phyloP scores from a whole-genome alignment of 2,113 vertebrate species.

The Turdus rufiventris region DNA sequence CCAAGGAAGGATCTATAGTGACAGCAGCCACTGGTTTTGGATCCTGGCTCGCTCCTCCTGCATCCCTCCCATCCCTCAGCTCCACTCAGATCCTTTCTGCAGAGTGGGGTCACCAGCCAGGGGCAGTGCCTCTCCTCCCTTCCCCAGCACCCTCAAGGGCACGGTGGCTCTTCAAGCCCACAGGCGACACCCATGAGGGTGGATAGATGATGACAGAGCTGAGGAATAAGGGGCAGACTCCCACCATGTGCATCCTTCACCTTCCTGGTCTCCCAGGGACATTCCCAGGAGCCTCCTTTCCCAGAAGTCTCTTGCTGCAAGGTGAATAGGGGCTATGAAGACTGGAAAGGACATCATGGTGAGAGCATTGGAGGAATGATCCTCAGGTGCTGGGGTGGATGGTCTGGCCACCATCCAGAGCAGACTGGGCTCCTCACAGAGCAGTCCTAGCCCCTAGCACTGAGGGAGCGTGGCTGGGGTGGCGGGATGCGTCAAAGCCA shows the following conservation, averaged over 20 bases:
- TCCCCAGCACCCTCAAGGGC: rapidly evolving
- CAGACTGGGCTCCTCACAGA: not conserved
- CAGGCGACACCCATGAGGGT: rapidly evolving
- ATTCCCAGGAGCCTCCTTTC: not conserved
- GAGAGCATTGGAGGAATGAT: not conserved
- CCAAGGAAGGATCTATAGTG: not conserved
- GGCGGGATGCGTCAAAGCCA: rapidly evolving
- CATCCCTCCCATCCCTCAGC: not conserved
- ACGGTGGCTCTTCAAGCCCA: rapidly evolving
- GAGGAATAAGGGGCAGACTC: not conserved
- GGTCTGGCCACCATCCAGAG: not conserved
- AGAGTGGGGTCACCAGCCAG: rapidly evolving
- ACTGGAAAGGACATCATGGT: not conserved
- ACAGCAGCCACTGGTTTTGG: rapidly evolving
- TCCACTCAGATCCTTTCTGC: not conserved
- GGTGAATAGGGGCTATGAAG: not conserved
- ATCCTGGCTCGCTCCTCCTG: not conserved
- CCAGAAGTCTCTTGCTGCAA: not conserved
- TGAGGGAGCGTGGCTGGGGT: not conserved
- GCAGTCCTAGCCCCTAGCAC: not conserved
- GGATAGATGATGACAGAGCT: not conserved
- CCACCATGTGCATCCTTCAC: not conserved
- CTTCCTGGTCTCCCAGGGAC: not conserved
- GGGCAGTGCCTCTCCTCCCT: not conserved
- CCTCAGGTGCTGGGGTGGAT: not conserved